Base-by-base conservation (phyloP, 2,113 vertebrate species). In the Chionodraco myersi region DNA sequence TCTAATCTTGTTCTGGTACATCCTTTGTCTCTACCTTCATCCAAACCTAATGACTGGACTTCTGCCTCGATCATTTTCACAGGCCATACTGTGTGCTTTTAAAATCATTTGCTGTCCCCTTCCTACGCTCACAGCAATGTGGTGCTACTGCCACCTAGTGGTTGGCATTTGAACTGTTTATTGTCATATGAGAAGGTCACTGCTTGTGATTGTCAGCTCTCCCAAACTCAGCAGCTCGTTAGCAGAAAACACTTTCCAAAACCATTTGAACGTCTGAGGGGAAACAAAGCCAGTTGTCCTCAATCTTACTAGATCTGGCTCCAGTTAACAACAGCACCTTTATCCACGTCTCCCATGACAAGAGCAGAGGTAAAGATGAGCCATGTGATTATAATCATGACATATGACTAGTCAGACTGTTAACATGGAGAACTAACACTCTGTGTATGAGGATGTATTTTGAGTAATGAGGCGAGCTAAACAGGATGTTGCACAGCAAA, bases 111-210 rank as follows among this genome's bases (percentile, higher is more conserved):
- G 18, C 51, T 49, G 14, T 16, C 62, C 13, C 48, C 76, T 30
- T 72, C 73, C 69, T 64, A 72, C 78, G 7, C 79, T 79, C 48
- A n/a, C 82, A 86, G 79, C 77, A 80, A 75, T 90, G 92, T 87
- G 74, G 83, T 89, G 81, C 91, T 94, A 90, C 53, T 93, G 94
- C 92, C 95, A 95, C 91, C 94, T 89, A 85, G 92, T 94, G 95
- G 86, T 56, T 79, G 79, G 75, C 72, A 87, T 90, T 66, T 90
- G 56, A 79, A 86, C 16, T 83, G 71, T n/a, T 84, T 45, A 66
- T 60, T 88, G 79, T 80, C 63, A 79, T 72, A 9, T 11, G 84
- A 90, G 78, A 88, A 90, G 84, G 80, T 92, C 82, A 84, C 63
- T 63, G 67, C 41, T 72, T 68, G 67, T 79, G 83, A 85, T 91